Evolutionary conservation across 2,113 vertebrate species (phyloP).

Genomic region (Myrmophylax atrothorax): DNA sequence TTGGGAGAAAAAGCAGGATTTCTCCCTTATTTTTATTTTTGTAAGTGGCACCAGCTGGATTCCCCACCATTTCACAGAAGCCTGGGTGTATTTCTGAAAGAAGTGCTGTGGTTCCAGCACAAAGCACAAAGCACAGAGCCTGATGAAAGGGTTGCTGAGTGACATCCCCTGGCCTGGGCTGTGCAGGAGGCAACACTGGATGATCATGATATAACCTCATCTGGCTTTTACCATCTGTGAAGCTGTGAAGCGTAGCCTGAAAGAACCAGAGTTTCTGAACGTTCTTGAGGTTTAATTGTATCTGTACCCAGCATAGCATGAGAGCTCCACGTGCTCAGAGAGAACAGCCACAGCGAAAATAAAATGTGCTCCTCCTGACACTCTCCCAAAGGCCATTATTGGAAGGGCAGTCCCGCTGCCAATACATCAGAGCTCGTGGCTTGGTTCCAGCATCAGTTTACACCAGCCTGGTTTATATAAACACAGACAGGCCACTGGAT

Average conservation of each 20-base stretch:
- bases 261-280: neutral
- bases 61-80: neutral
- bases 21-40: neutral
- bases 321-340: neutral
- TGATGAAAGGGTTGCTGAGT: neutral
- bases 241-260: neutral
- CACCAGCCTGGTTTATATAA: neutral
- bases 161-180: neutral
- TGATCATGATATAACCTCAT: neutral
- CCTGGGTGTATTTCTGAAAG: neutral
- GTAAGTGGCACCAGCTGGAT: neutral
- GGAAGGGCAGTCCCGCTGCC: neutral
- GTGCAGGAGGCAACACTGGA: neutral
- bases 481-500: neutral
- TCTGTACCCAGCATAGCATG: neutral
- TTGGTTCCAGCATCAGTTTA: neutral
- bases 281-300: neutral
- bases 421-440: neutral
- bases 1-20: neutral
- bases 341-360: neutral
- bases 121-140: neutral
- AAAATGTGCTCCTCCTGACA: neutral
- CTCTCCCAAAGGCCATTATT: neutral
- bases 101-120: neutral
- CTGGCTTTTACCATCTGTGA: slow-evolving; percentile 6